phyloP scores from a whole-genome alignment of 2,888 invertebrate species.

The Monopis laevigella region DNA sequence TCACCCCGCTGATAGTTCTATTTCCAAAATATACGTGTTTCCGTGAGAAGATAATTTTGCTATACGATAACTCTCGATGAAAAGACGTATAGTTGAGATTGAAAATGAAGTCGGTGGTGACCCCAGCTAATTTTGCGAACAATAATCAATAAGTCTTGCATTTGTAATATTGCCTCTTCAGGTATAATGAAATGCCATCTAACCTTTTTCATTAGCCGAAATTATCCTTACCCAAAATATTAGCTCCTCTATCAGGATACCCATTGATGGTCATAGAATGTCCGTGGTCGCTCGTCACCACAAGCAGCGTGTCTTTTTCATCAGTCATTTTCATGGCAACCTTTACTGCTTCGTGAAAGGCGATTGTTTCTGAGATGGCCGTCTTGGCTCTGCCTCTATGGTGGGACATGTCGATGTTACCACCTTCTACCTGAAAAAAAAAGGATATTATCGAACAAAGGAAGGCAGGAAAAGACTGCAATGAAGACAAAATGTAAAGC shows the following conservation, averaged over 20 bases:
- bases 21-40: no score
- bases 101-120: no score
- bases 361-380: conserved; percentile 82
- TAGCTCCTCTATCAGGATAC: conserved; percentile 73
- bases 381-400: conserved; percentile 81
- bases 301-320: conserved; percentile 76
- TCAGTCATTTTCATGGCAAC: conserved; percentile 69
- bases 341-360: conserved; percentile 81
- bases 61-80: no score
- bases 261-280: conserved; percentile 84
- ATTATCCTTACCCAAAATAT: conserved; percentile 72
- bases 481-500: background rate
- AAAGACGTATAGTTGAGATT: no score
- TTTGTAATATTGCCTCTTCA: no score
- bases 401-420: conserved; percentile 86
- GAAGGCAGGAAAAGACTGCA: background rate
- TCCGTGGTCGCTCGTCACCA: conserved; percentile 88
- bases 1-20: no score
- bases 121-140: no score
- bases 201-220: no score
- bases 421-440: conserved; percentile 77
- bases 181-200: no score
- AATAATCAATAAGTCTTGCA: no score
- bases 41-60: no score
- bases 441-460: background rate